These are phyloP conservation scores for Liodrosophila aerea DNA, from an alignment of 2,888 invertebrate species.

Conservation along the genomic window DNA sequence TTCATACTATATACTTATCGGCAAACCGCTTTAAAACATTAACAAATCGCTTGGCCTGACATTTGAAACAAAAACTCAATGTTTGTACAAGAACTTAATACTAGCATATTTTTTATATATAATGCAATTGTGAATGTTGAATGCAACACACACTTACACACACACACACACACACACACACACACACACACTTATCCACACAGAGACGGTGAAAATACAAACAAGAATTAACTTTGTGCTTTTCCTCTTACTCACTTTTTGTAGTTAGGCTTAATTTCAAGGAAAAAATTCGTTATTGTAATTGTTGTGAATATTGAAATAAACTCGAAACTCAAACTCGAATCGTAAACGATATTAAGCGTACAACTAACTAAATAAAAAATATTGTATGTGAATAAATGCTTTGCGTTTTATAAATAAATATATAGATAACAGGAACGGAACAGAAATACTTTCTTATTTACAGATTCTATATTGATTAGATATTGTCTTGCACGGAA, in stretches of 20 bases:
- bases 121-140: slow-evolving; percentile 70
- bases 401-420: slow-evolving; percentile 47
- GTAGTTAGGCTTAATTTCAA: slow-evolving; percentile 77
- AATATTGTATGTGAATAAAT: slow-evolving; percentile 73
- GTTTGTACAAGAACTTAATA: slow-evolving; percentile 52
- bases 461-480: slow-evolving; percentile 29
- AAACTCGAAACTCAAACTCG: slow-evolving; percentile 50
- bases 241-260: slow-evolving; percentile 72
- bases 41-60: slow-evolving; percentile 49
- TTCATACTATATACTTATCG: slow-evolving; percentile 36
- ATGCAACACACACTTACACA: no score
- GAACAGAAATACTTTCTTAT: slow-evolving; percentile 28
- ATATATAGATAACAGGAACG: slow-evolving; percentile 28
- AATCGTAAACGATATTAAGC: slow-evolving; percentile 68
- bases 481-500: slow-evolving; percentile 37
- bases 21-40: slow-evolving; percentile 38
- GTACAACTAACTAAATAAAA: slow-evolving; percentile 60
- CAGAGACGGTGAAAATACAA: slow-evolving; percentile 1
- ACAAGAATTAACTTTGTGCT: slow-evolving; percentile 59
- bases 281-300: slow-evolving; percentile 75
- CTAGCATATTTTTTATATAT: slow-evolving; percentile 77
- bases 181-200: slow-evolving; percentile 14
- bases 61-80: slow-evolving; percentile 37
- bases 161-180: slow-evolving; percentile 18
- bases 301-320: slow-evolving; percentile 78